Base-by-base conservation (phyloP, 2,797 vertebrate species). In the Xerus rutilus region DNA sequence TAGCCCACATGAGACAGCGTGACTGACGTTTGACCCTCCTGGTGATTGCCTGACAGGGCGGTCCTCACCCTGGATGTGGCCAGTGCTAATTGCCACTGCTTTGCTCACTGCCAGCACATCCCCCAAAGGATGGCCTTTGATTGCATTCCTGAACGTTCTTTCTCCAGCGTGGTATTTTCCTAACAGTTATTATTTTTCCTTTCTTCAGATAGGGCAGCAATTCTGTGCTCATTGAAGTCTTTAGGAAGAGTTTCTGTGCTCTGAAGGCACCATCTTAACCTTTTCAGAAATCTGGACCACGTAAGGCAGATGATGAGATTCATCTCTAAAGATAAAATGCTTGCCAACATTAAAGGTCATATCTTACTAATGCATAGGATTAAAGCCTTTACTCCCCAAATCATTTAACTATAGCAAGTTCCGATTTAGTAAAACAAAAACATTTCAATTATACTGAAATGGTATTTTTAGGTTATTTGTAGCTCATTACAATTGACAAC, bases 231-330 rank as follows among this genome's bases (percentile, higher is more conserved):
- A 57, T 43, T 85, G n/a, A 96, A 93, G 84, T 91, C 83, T 96
- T 97, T 89, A 96, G 96, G 94, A 96, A 97, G 93, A 73, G 76
- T 95, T 97, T 98, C 84, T 67, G 69, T 74, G 85, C 86, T 96
- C 96, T 89, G 76, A 97, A 96, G 95, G 77, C 83, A 85, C 65
- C 28, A 10, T n/a, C 35, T 83, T 98, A 98, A 98, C 96, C 96
- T 98, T 98, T 98, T 90, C 87, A 92, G 87, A 97, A 97, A 96
- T 96, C 72, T 96, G 95, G 94, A 77, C 62, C 79, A 47, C 45
- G 67, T 47, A 91, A 97, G 94, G 95, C 93, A 97, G 97, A 97
- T 96, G 92, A 96, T 69, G 93, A 92, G 73, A 87, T 95, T 96
- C 52, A 76, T 98, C 95, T 97, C 91, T 39, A 76, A 97, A 96